Conservation (phyloP, 2,888 invertebrate species). For the Orchesellides sinensis region DNA sequence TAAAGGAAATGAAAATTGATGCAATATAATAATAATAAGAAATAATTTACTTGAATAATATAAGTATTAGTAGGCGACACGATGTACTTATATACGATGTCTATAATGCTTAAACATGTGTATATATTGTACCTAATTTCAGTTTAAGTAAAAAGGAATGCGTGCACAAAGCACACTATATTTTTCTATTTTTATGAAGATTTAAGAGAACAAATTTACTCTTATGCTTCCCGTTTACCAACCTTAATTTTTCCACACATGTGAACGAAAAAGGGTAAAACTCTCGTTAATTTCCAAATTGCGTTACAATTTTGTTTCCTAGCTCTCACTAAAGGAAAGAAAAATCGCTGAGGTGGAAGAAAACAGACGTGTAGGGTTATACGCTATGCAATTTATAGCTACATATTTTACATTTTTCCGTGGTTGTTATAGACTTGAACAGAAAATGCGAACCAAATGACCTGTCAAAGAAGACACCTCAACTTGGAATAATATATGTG, state of each 20-base stretch:
- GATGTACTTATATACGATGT: no score
- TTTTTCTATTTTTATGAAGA: slow-evolving; percentile 25
- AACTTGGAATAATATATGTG: slow-evolving; percentile 67
- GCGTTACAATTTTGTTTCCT: slow-evolving; percentile 33
- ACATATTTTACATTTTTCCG: not conserved
- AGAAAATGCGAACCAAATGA: slow-evolving; percentile 66
- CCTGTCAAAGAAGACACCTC: slow-evolving; percentile 74
- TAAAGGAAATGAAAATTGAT: slow-evolving; percentile 64
- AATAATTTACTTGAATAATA: no score
- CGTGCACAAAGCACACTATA: slow-evolving; percentile 7
- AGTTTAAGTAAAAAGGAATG: no score
- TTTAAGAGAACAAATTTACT: slow-evolving; percentile 35
- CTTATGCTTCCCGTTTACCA: slow-evolving; percentile 7
- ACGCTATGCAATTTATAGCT: not conserved
- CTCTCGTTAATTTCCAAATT: slow-evolving; percentile 46
- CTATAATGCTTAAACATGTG: no score
- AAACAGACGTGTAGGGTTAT: not conserved
- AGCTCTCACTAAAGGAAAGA: not conserved
- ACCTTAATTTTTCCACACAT: slow-evolving; percentile 25
- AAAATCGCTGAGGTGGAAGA: not conserved
- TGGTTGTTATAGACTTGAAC: not conserved
- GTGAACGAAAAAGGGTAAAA: not conserved
- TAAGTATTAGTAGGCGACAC: no score
- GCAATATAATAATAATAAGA: slow-evolving; percentile 55
- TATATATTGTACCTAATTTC: no score